Base-by-base conservation (phyloP, 1,140 invertebrate species). In the Diorhabda carinulata region DNA sequence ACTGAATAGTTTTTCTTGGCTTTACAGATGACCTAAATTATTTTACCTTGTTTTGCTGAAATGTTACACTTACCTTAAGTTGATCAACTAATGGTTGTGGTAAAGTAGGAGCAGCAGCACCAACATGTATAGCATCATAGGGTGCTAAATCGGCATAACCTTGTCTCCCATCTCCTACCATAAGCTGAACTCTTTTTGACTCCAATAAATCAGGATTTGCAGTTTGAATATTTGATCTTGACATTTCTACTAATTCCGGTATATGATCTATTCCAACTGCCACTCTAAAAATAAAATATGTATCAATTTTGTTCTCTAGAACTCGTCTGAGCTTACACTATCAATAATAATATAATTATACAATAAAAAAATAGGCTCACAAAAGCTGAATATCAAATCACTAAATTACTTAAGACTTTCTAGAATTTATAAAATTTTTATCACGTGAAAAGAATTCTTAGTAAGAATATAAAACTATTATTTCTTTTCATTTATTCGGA, bases 241-340 rank as follows among this genome's bases (percentile, higher is more conserved):
- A 92, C 70, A 88, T 80, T 68, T 89, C 82, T 5, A 96, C 90
- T 69, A 98, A 84, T 79, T 96, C 89, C 43, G 90, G 85, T 76
- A 98, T 96, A 82, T 98, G 96, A 80, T 98, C 97, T 72, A 98
- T 94, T 9, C 96, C 97, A 71, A 98, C 85, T 8, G 87, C 91
- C 76, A 85, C 79, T 5, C 79, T 80, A 64, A 47, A 75, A 71
- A 66, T 10, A 7, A 47, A 66, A n/a, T 65, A 3, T 57, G 25
- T 25, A 25, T 25, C 25, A 25, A 25, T 25, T 25, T 25, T 0
- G 25, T 25, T 25, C 25, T 25, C 25, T 25, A 25, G 25, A 25
- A 25, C 25, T 25, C 25, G 25, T 25, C 25, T 25, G 25, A 25
- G 25, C 25, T 25, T 25, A 25, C 25, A 25, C 25, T 25, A 25